phyloP scores from a whole-genome alignment of 2,888 invertebrate genomes.

The Rotaria macrura region DNA sequence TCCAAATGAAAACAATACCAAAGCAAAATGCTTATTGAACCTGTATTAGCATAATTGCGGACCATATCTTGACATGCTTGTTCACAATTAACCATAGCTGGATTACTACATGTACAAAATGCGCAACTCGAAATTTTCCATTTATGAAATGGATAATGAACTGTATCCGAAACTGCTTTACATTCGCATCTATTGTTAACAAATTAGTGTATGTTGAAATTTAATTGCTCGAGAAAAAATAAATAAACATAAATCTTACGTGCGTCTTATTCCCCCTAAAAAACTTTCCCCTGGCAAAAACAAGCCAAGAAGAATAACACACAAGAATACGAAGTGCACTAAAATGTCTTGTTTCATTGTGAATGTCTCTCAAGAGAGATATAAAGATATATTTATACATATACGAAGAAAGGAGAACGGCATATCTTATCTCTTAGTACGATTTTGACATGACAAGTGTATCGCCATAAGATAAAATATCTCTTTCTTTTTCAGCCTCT shows the following conservation, averaged over 20 bases:
- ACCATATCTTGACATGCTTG: neutral
- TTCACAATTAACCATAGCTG: conserved; percentile 7
- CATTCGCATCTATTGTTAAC: neutral
- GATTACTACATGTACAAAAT: neutral
- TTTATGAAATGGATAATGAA: conserved; percentile 11
- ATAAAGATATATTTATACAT: neutral
- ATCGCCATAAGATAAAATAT: neutral
- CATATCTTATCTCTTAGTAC: neutral
- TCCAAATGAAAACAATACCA: neutral
- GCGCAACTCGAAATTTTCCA: neutral
- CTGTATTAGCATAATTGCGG: neutral
- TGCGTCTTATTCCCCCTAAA: neutral
- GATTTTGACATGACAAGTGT: neutral
- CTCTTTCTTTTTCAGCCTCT: too few relatives aligned
- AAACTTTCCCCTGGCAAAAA: neutral
- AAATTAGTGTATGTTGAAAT: neutral
- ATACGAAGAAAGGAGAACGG: neutral
- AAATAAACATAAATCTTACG: neutral
- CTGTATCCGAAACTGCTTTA: neutral
- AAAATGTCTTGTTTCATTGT: neutral
- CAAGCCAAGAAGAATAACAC: neutral
- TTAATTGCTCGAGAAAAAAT: neutral
- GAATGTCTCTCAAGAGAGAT: neutral
- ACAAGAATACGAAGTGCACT: neutral
- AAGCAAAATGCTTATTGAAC: neutral